A percentile compares a stretch with the other conserved stretches of the same genome.
Evolutionary conservation across 2,113 vertebrate species (phyloP).

Genomic region (Eonycteris spelaea): DNA sequence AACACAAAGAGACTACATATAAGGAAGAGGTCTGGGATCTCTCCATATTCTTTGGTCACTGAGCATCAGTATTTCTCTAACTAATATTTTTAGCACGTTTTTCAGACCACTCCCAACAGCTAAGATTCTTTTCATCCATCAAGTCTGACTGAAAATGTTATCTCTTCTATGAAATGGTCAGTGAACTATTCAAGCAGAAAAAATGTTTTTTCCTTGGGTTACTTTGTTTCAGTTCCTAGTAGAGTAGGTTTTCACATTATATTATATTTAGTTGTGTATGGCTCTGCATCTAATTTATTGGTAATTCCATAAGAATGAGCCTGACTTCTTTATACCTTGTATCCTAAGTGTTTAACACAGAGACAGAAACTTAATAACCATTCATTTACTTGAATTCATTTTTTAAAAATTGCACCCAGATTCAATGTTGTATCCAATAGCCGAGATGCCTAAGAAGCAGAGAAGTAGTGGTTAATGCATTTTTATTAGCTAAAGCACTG

Average conservation of each 20-base stretch:
- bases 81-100: conserved; percentile 6
- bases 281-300: not conserved
- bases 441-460: not conserved
- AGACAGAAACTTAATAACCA: not conserved
- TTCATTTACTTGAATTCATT: not conserved
- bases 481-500: not conserved
- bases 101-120: not conserved
- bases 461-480: not conserved
- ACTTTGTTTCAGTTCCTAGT: not conserved
- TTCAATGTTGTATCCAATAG: not conserved
- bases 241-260: not conserved
- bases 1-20: not conserved
- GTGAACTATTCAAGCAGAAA: conserved; percentile 29
- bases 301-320: not conserved
- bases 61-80: not conserved
- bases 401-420: not conserved
- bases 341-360: not conserved
- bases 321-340: not conserved
- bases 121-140: conserved; percentile 31
- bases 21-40: not conserved
- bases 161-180: not conserved
- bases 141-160: conserved; percentile 39
- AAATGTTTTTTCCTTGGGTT: not conserved
- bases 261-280: not conserved
- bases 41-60: not conserved